phyloP scores from a whole-genome alignment of 2,113 vertebrate genomes.

The Mesoclemmys tuberculata region DNA sequence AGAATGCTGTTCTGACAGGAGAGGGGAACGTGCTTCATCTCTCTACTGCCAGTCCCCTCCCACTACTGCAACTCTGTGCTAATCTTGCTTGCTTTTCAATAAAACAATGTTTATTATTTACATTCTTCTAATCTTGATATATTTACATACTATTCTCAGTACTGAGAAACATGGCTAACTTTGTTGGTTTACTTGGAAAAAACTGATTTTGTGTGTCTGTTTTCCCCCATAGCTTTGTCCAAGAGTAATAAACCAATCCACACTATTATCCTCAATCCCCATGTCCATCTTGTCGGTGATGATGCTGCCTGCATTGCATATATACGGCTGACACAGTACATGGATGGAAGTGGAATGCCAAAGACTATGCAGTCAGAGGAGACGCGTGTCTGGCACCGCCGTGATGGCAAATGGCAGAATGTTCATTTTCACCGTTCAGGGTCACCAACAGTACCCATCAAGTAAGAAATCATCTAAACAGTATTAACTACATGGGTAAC shows the following conservation, averaged over 20 bases:
- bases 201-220: not conserved
- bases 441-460: slow-evolving; percentile 91
- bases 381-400: slow-evolving; percentile 96
- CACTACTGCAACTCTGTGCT: not conserved
- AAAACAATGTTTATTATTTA: not conserved
- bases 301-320: slow-evolving; percentile 97
- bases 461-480: slow-evolving; percentile 79
- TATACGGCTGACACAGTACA: slow-evolving; percentile 95
- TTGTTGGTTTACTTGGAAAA: not conserved
- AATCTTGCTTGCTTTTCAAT: not conserved
- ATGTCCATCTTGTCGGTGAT: slow-evolving; percentile 95
- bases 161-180: not conserved
- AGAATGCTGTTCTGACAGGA: not conserved
- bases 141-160: not conserved
- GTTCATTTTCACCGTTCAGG: slow-evolving; percentile 98
- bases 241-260: slow-evolving; percentile 93
- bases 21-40: not conserved
- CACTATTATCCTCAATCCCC: slow-evolving; percentile 96
- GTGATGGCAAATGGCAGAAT: slow-evolving; percentile 97
- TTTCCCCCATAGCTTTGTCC: slow-evolving; percentile 84
- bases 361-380: slow-evolving; percentile 98
- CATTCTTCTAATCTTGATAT: not conserved
- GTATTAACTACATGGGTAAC: not conserved
- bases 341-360: slow-evolving; percentile 88
- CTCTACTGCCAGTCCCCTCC: not conserved